Evolutionary conservation across 2,888 invertebrate genomes (phyloP), one percentile per base, ranked within the genome.

Genomic region (Epinotia bilunana): DNA sequence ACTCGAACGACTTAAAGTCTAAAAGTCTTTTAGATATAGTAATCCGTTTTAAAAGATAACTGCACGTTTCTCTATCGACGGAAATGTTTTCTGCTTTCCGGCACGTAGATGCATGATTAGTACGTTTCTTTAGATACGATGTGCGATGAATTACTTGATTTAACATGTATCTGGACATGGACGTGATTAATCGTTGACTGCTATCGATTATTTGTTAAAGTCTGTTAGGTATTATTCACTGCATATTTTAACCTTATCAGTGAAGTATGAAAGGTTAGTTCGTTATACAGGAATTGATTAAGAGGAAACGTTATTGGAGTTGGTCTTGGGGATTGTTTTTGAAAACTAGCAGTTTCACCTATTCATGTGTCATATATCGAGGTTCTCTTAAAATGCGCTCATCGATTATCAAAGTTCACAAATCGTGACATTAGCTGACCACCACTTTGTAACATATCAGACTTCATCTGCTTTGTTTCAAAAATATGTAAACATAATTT

Each of bases 31-130:
- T 9, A 18, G 1, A 43, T 20, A 6, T 2, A 20, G 13, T 20
- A 23, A 6, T 46, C 11, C 7, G n/a, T 53, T 64, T 53, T 23
- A 28, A 28, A 13, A 64, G 49, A 64, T 55, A n/a, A n/a, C 58
- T n/a, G 23, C 60, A 28, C 58, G 33, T 58, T 73, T 75, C 71
- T 75, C 65, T 72, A 67, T 75, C 71, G 74, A 72, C 75, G 75
- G 75, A 72, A 72, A 67, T 33, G 67, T 11, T 43, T 67, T 43
- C 72, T 55, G 72, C 75, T 67, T 72, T 72, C 72, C 57, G 18
- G 72, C 75, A 75, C 75, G 75, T 75, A 72, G 53, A 57, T 46
- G 75, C 71, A 71, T 70, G 74, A 74, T 67, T 72, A 16, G 64
- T 64, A 61, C 33, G 67, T 72, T 72, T 61, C 67, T 61, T 75